Evolutionary conservation across 1,140 invertebrate species (phyloP), one percentile per base, ranked within the genome.

Genomic region (Cardiocondyla obscurior): DNA sequence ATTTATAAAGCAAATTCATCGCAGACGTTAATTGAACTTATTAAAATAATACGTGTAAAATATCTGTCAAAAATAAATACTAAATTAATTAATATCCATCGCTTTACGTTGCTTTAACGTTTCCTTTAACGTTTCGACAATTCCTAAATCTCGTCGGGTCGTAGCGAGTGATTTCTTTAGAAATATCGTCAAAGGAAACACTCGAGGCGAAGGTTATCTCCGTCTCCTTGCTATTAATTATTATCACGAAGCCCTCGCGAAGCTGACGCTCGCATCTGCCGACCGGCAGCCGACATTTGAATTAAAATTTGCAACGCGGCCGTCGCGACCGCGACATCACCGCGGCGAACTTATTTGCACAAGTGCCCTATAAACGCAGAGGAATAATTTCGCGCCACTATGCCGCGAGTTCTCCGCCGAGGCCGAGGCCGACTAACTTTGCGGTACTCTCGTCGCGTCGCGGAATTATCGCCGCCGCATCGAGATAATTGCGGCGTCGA

Each of bases 171-270:
- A 42, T 33, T 10, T 44, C 33, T 51, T 53, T 64, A 55, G 64
- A 55, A n/a, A 70, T 57, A 58, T 64, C 74, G 67, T 81, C 82
- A 67, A 81, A 55, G 51, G 70, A 81, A 51, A 55, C 36, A 84
- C 74, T 51, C 28, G 44, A 81, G 60, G 65, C 82, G 67, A 62
- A 77, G 64, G 58, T 44, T 72, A 49, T 84, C 8, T 51, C 12
- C 25, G 30, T 82, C 44, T 64, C 51, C 53, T 74, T 81, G 55
- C 39, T 85, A 81, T 85, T 85, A 85, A 85, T 85, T 83, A 83
- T 83, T 64, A 77, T 83, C 70, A 67, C 42, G 55, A 14, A 85
- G 64, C 70, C 53, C 49, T 77, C 44, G 65, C 55, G 55, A 70
- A 77, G 73, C 70, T 39, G 46, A 62, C 33, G 44, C 14, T 36